Evolutionary conservation across 2,797 vertebrate species (phyloP), one percentile per base, ranked within the genome.

Genomic region (Acipenser oxyrinchus): DNA sequence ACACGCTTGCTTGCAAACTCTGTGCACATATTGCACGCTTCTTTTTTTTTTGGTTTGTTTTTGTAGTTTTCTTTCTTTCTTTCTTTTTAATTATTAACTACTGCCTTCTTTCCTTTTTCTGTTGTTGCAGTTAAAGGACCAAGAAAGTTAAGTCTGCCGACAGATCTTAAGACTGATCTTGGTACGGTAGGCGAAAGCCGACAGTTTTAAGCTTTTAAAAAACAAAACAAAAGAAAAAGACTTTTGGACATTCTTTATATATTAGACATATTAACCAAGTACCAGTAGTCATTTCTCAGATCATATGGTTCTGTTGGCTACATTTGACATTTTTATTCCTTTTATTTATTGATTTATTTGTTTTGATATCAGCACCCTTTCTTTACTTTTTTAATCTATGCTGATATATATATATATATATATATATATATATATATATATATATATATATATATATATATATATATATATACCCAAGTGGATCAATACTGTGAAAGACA

Each of bases 121-220:
- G 93, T 96, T 93, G 90, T 98, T 97, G 93, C 95, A 96, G 94
- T 98, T 86, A 98, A 96, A 93, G 94, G 94, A 90, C 95, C 95
- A 91, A 96, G 95, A 97, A 97, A 98, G 91, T 95, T 98, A 96
- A 98, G 95, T 95, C 93, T 98, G 94, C 95, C 95, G 87, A 98
- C 94, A 94, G 94, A 96, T 96, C 94, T 97, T 96, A 97, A 98
- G 92, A 91, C 93, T 94, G 92, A 96, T 95, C 95, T 98, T 93
- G 93, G 95, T 97, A 97, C 91, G 92, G 95, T 97, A 97, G 93
- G 94, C 93, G 74, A 93, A 94, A 94, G 93, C 93, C 92, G 88
- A 85, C 88, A 93, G 87, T 90, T 93, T 91, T 87, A 82, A 86
- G 75, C 73, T 77, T 48, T 78, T 37, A 37, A 37, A 37, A 37